Percentiles rank a stretch among this genome's conserved stretches.
These are phyloP conservation scores for Leuciscus idus DNA, from an alignment of 2,113 vertebrate genomes.

Conservation along the genomic window DNA sequence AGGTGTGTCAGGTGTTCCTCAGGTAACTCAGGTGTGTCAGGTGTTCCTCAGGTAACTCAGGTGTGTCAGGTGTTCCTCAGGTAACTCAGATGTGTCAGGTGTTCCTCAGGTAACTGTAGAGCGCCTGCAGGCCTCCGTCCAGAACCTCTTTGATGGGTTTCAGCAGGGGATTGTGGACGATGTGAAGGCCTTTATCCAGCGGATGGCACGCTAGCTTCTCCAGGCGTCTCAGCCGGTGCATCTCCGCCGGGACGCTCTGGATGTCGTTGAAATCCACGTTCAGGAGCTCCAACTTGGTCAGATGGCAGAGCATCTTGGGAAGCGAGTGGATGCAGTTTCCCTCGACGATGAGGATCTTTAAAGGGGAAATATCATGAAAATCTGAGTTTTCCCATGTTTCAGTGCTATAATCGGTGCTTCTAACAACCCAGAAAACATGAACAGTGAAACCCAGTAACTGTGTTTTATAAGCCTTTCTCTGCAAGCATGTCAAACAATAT, in stretches of 20 bases:
- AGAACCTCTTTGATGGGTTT: slow-evolving; percentile 86
- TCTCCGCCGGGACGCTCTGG: slow-evolving; percentile 83
- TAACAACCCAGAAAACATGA: no score
- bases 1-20: no score
- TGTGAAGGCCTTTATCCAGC: slow-evolving; percentile 93
- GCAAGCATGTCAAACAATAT: no score
- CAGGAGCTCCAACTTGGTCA: slow-evolving; percentile 83
- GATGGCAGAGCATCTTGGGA: slow-evolving; percentile 83
- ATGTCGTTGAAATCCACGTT: slow-evolving; percentile 88
- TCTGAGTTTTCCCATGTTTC: no score
- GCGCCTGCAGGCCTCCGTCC: slow-evolving; percentile 80
- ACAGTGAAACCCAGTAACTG: no score
- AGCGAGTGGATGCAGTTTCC: slow-evolving; percentile 83
- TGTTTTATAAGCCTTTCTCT: no score
- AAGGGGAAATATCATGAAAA: no score
- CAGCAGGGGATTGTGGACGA: slow-evolving; percentile 86
- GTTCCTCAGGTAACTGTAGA: slow-evolving; percentile 84
- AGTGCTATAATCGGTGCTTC: no score
- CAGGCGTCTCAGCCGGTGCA: slow-evolving; percentile 81
- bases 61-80: neutral
- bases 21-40: no score
- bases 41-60: no score
- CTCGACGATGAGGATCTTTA: slow-evolving; percentile 87
- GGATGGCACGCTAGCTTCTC: slow-evolving; percentile 87
- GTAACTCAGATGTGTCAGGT: slow-evolving; percentile 59